phyloP scores from a whole-genome alignment of 2,797 vertebrate species.

The Rhinatrema bivittatum region DNA sequence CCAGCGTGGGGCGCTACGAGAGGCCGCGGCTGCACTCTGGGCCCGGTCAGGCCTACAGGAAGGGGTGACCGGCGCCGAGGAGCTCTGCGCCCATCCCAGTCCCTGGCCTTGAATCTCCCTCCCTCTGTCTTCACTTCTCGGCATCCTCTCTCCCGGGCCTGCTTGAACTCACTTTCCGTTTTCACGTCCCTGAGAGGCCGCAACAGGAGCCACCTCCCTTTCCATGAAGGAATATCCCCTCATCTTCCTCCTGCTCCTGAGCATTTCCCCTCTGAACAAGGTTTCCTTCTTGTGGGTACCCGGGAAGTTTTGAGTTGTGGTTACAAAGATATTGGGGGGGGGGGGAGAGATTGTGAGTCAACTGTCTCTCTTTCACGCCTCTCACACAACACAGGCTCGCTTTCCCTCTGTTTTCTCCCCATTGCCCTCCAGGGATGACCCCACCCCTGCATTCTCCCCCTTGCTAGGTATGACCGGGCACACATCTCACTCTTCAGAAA shows the following conservation, averaged over 20 bases:
- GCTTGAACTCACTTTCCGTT: conserved; percentile 65
- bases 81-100: conserved; percentile 32
- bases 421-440: background rate
- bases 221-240: background rate
- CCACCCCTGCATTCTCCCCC: background rate
- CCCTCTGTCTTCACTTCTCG: conserved; percentile 8
- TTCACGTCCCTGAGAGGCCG: accelerated
- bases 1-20: background rate
- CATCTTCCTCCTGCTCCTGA: accelerated
- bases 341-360: too few relatives aligned
- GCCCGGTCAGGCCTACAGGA: background rate
- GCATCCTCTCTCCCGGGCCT: conserved; percentile 37
- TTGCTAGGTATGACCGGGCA: too few relatives aligned
- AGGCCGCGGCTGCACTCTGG: background rate
- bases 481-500: too few relatives aligned
- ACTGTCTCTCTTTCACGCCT: background rate
- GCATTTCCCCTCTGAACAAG: background rate
- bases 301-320: too few relatives aligned
- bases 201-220: background rate
- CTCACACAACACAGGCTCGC: background rate
- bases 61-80: background rate
- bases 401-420: background rate
- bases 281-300: background rate
- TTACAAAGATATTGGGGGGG: too few relatives aligned
- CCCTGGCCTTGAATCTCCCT: conserved; percentile 25